Percentiles rank a stretch among this genome's conserved stretches.
Evolutionary conservation across 2,888 invertebrate genomes (phyloP).

Genomic region (Conus canariensis): DNA sequence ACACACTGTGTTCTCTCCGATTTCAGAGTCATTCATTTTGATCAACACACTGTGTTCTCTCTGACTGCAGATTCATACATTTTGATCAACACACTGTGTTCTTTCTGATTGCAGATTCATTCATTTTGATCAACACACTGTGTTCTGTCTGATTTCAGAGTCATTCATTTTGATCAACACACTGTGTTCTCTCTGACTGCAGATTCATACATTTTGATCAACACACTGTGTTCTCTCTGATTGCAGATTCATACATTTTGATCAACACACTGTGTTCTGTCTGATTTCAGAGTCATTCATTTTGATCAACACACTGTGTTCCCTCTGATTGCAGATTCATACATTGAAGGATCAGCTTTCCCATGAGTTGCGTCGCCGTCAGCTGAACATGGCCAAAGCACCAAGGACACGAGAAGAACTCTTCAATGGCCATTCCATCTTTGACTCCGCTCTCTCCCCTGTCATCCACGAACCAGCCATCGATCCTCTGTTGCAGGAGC

Average conservation of each 20-base stretch:
- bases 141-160: constrained; percentile 81
- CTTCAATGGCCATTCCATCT: constrained; percentile 87
- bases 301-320: background rate
- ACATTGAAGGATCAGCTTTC: constrained; percentile 89
- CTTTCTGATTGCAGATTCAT: constrained; percentile 82
- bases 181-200: constrained; percentile 44
- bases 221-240: background rate
- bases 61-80: constrained; percentile 84
- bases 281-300: too few species aligned
- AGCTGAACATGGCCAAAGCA: constrained; percentile 91
- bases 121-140: constrained; percentile 79
- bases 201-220: constrained; percentile 84
- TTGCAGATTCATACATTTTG: constrained; percentile 84
- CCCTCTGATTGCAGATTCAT: constrained; percentile 82
- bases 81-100: constrained; percentile 71
- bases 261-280: too few species aligned
- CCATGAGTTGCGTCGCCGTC: constrained; percentile 93
- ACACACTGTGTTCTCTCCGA: background rate
- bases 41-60: background rate
- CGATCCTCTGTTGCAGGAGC: constrained; percentile 92
- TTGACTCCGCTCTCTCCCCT: constrained; percentile 87
- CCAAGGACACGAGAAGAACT: constrained; percentile 93
- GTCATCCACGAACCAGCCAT: constrained; percentile 88
- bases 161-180: constrained; percentile 81
- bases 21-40: constrained; percentile 84